phyloP scores from a whole-genome alignment of 2,797 vertebrate species.

The Urocyon cinereoargenteus region DNA sequence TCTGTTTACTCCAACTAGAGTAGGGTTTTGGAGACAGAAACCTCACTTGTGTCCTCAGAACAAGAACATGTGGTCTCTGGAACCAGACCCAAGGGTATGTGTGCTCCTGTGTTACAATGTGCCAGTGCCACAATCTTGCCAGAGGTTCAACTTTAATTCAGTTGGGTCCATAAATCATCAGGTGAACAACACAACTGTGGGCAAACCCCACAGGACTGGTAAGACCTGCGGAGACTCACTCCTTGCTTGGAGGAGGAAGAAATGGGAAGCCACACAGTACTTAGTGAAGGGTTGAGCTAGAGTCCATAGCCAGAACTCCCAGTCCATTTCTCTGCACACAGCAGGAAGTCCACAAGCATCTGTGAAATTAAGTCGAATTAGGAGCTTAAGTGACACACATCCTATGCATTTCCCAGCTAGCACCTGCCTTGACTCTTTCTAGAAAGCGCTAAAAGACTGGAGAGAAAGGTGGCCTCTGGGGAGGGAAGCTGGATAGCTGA shows the following conservation, averaged over 20 bases:
- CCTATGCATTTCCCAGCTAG: not conserved
- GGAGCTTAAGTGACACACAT: not conserved
- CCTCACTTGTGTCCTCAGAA: not conserved
- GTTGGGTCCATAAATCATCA: not conserved
- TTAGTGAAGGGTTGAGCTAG: not conserved
- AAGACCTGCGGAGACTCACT: not conserved
- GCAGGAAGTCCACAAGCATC: not conserved
- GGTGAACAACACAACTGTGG: not conserved
- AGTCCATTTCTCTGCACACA: not conserved
- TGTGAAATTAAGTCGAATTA: not conserved
- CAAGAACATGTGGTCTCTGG: not conserved
- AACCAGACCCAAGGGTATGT: not conserved
- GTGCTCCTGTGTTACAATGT: not conserved
- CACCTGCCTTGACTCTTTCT: not conserved
- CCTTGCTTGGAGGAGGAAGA: not conserved
- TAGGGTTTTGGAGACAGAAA: slow-evolving; percentile 28
- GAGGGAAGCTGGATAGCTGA: not conserved
- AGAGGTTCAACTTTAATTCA: not conserved
- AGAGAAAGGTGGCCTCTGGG: not conserved
- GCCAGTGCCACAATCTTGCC: not conserved
- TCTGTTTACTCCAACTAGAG: not conserved
- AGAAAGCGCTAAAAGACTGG: not conserved
- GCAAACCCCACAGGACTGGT: not conserved
- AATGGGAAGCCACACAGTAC: not conserved
- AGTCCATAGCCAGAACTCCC: not conserved